Percentiles rank a stretch among this genome's conserved stretches.
These are phyloP conservation scores for Machimus atricapillus DNA, from an alignment of 2,888 invertebrate genomes.

Conservation along the genomic window DNA sequence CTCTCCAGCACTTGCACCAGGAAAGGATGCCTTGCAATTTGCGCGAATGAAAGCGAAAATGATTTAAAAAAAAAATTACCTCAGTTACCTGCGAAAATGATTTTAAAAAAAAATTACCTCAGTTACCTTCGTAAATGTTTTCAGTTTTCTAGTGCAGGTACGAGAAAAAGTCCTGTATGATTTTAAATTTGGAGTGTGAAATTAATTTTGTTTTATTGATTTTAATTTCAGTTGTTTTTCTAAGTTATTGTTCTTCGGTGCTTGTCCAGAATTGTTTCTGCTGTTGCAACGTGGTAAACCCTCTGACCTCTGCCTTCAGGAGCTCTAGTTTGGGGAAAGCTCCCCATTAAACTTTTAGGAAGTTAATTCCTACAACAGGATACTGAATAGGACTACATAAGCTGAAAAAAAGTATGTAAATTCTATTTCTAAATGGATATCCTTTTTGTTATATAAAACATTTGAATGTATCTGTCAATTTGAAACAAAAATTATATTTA, in stretches of 20 bases:
- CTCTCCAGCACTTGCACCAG: not conserved
- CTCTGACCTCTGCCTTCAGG: not conserved
- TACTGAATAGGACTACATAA: not conserved
- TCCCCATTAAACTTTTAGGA: not conserved
- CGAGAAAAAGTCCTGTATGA: not conserved
- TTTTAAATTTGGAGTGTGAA: not conserved
- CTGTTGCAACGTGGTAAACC: not conserved
- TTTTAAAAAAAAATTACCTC: no score
- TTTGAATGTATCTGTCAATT: not conserved
- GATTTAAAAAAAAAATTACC: not conserved
- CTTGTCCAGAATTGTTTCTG: not conserved
- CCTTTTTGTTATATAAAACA: not conserved
- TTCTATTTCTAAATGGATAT: not conserved
- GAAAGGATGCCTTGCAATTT: not conserved
- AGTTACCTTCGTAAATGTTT: conserved; percentile 1
- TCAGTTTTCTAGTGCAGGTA: conserved; percentile 4
- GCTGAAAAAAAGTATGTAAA: not conserved
- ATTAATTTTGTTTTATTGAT: not conserved
- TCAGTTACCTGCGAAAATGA: no score
- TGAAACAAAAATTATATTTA: not conserved
- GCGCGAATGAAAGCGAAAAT: not conserved
- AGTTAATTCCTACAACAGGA: not conserved
- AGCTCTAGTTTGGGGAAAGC: not conserved
- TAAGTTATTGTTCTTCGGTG: no score
- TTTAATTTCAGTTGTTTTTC: not conserved